Conservation (phyloP, 2,888 invertebrate species). For the Lottia scabra region DNA sequence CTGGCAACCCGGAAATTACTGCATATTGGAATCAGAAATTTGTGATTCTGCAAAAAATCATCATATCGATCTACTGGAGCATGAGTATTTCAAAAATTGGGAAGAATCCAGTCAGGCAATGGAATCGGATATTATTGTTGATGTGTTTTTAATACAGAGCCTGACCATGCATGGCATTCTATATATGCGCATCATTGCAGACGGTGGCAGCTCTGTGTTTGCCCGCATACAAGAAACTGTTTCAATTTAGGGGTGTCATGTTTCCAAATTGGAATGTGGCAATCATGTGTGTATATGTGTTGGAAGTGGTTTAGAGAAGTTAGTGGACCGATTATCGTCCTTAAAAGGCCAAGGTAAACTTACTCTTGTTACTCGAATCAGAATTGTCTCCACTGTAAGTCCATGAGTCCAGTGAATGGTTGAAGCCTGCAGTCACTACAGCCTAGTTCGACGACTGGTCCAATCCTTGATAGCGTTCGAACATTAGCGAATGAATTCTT, state of each 20-base stretch:
- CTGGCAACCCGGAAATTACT: constrained; percentile 31
- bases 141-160: constrained; percentile 29
- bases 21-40: constrained; percentile 34
- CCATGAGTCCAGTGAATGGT: too few species aligned
- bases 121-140: constrained; percentile 33
- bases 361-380: constrained; percentile 13
- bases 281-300: constrained; percentile 26
- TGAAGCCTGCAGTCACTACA: too few species aligned
- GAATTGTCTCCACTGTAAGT: constrained; percentile 22
- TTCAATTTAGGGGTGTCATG: constrained; percentile 17
- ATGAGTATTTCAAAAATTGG: constrained; percentile 33
- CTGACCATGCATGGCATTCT: constrained; percentile 23
- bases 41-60: constrained; percentile 22
- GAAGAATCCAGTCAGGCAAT: constrained; percentile 24
- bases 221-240: constrained; percentile 14
- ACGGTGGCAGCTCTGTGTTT: constrained; percentile 31
- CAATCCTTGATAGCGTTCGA: too few species aligned
- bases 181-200: constrained; percentile 29
- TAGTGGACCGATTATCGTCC: constrained; percentile 13
- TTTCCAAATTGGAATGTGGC: constrained; percentile 27
- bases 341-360: constrained; percentile 19
- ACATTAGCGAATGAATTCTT: too few species aligned
- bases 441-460: too few species aligned
- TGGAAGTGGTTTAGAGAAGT: constrained; percentile 17
- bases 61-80: constrained; percentile 4